phyloP scores from a whole-genome alignment of 2,888 invertebrate genomes.

The Micropterix aruncella region DNA sequence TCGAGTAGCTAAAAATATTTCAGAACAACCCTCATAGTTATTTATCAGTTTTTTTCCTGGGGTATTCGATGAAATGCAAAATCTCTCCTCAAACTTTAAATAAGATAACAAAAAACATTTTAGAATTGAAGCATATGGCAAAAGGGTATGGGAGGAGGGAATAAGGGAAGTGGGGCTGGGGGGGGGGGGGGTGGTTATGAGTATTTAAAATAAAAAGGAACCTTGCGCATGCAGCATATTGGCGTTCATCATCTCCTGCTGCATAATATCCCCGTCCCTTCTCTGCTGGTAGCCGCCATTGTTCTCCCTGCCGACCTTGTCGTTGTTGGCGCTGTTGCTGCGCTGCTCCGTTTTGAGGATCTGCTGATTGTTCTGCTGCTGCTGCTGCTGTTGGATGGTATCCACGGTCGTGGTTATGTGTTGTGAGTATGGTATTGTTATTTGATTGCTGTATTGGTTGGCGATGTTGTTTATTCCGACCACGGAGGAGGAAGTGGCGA shows the following conservation, averaged over 20 bases:
- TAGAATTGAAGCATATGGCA: no score
- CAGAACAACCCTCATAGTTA: no score
- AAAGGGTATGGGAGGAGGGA: no score
- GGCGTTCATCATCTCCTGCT: slow-evolving; percentile 39
- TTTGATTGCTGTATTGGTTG: slow-evolving; percentile 12
- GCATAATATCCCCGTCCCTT: slow-evolving; percentile 28
- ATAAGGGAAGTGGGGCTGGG: no score
- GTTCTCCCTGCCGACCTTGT: slow-evolving; percentile 19
- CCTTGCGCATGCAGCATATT: slow-evolving; percentile 31
- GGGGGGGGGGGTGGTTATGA: no score
- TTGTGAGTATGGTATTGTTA: slow-evolving; percentile 30
- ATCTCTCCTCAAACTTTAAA: no score
- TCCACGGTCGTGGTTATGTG: slow-evolving; percentile 23
- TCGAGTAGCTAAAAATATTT: no score
- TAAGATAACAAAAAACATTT: no score
- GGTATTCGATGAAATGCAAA: no score
- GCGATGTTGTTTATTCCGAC: slow-evolving; percentile 17
- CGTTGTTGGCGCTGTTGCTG: slow-evolving; percentile 25
- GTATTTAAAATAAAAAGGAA: no score
- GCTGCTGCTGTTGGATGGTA: slow-evolving; percentile 17
- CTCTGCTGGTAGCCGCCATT: slow-evolving; percentile 21
- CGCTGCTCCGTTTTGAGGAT: slow-evolving; percentile 24
- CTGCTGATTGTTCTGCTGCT: slow-evolving; percentile 16
- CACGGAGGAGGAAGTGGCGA: slow-evolving; percentile 29
- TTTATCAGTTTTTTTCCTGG: no score